Evolutionary conservation across 2,113 vertebrate species (phyloP).

Genomic region (Nyctereutes procyonoides): DNA sequence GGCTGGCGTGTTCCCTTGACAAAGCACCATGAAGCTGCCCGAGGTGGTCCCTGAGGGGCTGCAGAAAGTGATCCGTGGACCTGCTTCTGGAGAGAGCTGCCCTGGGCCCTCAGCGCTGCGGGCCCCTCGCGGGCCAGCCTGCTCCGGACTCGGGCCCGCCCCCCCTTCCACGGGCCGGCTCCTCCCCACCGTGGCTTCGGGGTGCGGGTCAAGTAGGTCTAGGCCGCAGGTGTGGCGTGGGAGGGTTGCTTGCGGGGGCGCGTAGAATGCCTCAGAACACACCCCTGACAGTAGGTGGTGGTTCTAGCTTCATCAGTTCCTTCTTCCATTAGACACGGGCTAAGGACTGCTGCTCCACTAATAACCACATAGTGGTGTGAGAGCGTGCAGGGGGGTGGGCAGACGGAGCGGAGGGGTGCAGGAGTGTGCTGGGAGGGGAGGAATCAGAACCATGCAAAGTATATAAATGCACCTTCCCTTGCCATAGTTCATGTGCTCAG

Average conservation of each 20-base stretch:
- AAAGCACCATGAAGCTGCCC: background rate
- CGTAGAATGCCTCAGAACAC: constrained; percentile 49
- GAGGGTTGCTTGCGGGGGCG: constrained; percentile 18
- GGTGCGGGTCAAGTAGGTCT: background rate
- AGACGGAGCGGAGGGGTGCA: background rate
- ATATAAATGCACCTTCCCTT: constrained; percentile 13
- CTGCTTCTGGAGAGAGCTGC: background rate
- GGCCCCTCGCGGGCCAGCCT: background rate
- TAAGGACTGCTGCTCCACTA: background rate
- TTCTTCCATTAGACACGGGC: background rate
- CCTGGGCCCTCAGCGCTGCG: background rate
- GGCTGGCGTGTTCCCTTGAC: background rate
- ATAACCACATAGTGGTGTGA: background rate
- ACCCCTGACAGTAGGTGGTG: constrained; percentile 49
- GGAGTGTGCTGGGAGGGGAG: background rate
- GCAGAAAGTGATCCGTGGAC: background rate
- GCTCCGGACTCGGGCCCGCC: background rate
- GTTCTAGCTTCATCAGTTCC: constrained; percentile 35
- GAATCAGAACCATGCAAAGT: background rate
- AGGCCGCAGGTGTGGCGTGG: constrained; percentile 30
- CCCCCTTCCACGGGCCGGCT: background rate
- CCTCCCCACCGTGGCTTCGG: background rate
- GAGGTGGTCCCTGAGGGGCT: background rate
- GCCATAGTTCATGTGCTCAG: constrained; percentile 46
- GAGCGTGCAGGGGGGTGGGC: background rate